Conservation (phyloP, 2,888 invertebrate species). For the Drosophila nr. perissopoda region DNA sequence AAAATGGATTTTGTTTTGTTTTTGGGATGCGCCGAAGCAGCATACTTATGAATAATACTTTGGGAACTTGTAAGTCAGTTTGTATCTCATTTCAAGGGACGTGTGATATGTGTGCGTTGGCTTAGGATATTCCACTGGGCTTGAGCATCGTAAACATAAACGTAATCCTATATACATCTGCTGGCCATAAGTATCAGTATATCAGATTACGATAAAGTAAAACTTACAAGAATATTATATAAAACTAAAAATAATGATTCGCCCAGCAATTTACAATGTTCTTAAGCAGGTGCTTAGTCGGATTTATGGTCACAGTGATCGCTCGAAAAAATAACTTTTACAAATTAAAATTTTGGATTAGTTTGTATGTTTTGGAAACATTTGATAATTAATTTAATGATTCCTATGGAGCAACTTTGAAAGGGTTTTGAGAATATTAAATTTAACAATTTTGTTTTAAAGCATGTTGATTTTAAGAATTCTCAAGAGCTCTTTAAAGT, state of each 20-base stretch:
- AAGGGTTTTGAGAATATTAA: neutral
- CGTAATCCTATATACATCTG: neutral
- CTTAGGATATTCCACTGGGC: constrained; percentile 75
- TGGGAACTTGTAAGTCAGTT: constrained; percentile 67
- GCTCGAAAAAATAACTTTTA: neutral
- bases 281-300: constrained; percentile 5
- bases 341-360: neutral
- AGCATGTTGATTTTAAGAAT: neutral
- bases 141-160: constrained; percentile 55
- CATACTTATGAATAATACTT: constrained; percentile 73
- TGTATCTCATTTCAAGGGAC: constrained; percentile 54
- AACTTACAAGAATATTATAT: neutral
- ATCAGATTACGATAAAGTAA: constrained; percentile 11
- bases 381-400: neutral
- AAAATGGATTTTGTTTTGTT: constrained; percentile 27
- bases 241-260: neutral
- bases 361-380: neutral
- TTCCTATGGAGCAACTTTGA: neutral
- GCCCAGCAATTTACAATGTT: neutral
- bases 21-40: constrained; percentile 9
- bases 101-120: constrained; percentile 77
- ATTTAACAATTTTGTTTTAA: neutral
- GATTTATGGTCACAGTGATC: constrained; percentile 4
- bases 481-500: neutral
- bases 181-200: constrained; percentile 16